phyloP scores from a whole-genome alignment of 2,797 vertebrate species.

The Leptatherina wallacei region DNA sequence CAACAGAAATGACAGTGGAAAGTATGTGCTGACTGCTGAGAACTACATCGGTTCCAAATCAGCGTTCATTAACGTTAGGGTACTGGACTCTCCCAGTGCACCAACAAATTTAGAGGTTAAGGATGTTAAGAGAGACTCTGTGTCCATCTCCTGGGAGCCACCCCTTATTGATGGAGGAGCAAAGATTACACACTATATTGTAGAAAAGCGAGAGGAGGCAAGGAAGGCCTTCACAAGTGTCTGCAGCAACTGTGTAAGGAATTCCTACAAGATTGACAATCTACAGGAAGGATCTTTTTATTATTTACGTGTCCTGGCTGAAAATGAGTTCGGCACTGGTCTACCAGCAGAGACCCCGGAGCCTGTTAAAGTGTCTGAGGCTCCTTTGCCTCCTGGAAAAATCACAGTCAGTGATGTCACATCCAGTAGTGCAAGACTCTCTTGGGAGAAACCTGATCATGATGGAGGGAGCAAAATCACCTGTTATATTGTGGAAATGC shows the following conservation, averaged over 20 bases:
- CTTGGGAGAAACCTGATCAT: constrained; percentile 96
- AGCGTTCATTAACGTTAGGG: constrained; percentile 94
- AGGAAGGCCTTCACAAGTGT: constrained; percentile 94
- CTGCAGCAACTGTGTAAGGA: constrained; percentile 92
- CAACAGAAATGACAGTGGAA: constrained; percentile 94
- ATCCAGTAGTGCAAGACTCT: constrained; percentile 86
- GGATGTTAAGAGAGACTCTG: constrained; percentile 93
- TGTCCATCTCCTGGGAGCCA: constrained; percentile 92
- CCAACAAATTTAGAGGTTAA: constrained; percentile 90
- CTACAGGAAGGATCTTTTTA: constrained; percentile 94
- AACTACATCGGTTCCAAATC: constrained; percentile 94
- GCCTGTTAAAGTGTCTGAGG: constrained; percentile 92
- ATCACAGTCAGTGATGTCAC: constrained; percentile 90
- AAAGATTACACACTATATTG: constrained; percentile 94
- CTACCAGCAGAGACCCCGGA: constrained; percentile 90
- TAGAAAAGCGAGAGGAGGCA: constrained; percentile 95
- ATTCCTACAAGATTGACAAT: constrained; percentile 90
- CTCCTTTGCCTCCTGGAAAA: constrained; percentile 91
- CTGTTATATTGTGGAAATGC: constrained; percentile 94
- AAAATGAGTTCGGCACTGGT: constrained; percentile 94
- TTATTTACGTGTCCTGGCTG: constrained; percentile 94
- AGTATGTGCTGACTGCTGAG: constrained; percentile 92
- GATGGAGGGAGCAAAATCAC: constrained; percentile 98
- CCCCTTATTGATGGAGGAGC: constrained; percentile 95
- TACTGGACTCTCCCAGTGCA: constrained; percentile 95